These are phyloP conservation scores for Pteronotus mesoamericanus DNA, from an alignment of 2,797 vertebrate genomes.

Conservation along the genomic window DNA sequence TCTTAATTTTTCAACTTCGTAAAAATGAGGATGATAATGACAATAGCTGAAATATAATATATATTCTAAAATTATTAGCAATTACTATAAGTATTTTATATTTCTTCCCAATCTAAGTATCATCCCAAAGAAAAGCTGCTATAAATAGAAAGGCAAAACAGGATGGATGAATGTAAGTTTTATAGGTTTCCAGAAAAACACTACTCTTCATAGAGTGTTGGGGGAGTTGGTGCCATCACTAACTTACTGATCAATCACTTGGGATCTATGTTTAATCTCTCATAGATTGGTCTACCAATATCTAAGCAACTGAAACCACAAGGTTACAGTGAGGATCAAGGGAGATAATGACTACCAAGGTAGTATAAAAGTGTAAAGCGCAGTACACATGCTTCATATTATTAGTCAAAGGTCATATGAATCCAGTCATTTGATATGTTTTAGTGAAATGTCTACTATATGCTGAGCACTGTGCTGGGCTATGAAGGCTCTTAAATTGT, in stretches of 20 bases:
- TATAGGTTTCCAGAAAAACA: neutral
- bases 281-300: neutral
- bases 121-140: neutral
- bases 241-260: neutral
- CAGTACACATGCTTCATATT: neutral
- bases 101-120: neutral
- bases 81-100: neutral
- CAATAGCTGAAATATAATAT: neutral
- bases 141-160: neutral
- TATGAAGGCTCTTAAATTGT: neutral
- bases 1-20: neutral
- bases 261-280: neutral
- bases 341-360: neutral
- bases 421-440: neutral
- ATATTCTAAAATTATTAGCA: neutral
- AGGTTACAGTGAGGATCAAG: neutral
- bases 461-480: neutral
- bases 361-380: neutral
- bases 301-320: neutral
- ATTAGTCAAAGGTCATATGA: neutral
- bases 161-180: neutral
- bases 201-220: neutral
- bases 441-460: neutral
- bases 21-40: neutral
- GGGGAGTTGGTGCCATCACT: neutral